Evolutionary conservation across 1,140 invertebrate species (phyloP).

Genomic region (Tetranychus cinnabarinus): DNA sequence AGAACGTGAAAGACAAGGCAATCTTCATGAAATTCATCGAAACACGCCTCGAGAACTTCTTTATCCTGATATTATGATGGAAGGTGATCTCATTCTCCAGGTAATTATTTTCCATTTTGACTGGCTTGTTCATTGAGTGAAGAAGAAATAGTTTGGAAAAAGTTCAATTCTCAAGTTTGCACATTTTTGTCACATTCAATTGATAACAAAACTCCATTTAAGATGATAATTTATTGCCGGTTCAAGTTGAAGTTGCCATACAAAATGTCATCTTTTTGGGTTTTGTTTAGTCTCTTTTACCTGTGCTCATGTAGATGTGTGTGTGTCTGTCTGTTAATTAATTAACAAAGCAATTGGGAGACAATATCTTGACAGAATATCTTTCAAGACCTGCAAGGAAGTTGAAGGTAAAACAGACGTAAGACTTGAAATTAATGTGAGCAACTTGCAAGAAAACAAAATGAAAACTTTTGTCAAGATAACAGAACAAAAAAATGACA

Average conservation of each 20-base stretch:
- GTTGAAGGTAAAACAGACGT: background rate
- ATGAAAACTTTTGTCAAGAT: too few relatives aligned
- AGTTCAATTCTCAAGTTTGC: too few relatives aligned
- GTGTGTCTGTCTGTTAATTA: background rate
- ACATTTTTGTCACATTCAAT: too few relatives aligned
- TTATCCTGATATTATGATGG: constrained; percentile 44
- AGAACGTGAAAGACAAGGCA: constrained; percentile 4
- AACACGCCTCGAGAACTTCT: background rate
- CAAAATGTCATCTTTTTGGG: too few relatives aligned
- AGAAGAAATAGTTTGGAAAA: background rate
- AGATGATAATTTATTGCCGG: too few relatives aligned
- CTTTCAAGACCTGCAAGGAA: background rate
- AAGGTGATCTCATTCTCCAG: constrained; percentile 84
- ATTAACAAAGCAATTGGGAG: background rate
- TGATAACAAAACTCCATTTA: too few relatives aligned
- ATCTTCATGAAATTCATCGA: background rate
- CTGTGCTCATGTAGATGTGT: too few relatives aligned
- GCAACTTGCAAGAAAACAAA: background rate
- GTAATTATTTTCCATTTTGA: constrained; percentile 27
- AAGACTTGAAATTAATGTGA: background rate
- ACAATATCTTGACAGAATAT: background rate
- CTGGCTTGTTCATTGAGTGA: background rate
- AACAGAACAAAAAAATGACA: too few relatives aligned
- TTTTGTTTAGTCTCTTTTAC: too few relatives aligned
- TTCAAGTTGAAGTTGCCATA: too few relatives aligned